A percentile compares a stretch with the other conserved stretches of the same genome.
phyloP scores from a whole-genome alignment of 2,113 vertebrate genomes.

The Pagrus major region DNA sequence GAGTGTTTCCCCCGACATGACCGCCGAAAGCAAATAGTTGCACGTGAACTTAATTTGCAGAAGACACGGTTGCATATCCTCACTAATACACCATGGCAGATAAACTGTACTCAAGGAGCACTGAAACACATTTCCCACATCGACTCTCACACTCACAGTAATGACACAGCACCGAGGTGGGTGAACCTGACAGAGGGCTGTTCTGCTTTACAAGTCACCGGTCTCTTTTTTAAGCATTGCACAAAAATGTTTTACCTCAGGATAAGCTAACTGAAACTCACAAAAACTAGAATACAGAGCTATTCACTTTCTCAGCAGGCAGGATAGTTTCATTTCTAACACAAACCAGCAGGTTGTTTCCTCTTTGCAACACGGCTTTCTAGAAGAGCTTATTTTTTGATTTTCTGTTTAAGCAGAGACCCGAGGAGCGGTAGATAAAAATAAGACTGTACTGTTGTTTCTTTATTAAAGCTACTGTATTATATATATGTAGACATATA shows the following conservation, averaged over 20 bases:
- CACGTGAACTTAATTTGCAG: slow-evolving; percentile 55
- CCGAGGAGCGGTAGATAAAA: slow-evolving; percentile 39
- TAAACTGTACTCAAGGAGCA: slow-evolving; percentile 23
- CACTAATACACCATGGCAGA: slow-evolving; percentile 42
- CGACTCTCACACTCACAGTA: not conserved
- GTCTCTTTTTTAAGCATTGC: slow-evolving; percentile 62
- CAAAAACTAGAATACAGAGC: slow-evolving; percentile 52
- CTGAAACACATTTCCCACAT: slow-evolving; percentile 9
- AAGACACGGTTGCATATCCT: slow-evolving; percentile 41
- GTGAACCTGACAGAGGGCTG: slow-evolving; percentile 35
- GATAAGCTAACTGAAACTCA: slow-evolving; percentile 68
- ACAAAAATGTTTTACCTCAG: slow-evolving; percentile 81
- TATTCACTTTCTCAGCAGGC: slow-evolving; percentile 57
- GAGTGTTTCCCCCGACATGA: not conserved
- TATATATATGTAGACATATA: slow-evolving; percentile 65
- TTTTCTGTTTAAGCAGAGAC: slow-evolving; percentile 57
- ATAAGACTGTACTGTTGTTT: slow-evolving; percentile 61
- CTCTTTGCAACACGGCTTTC: slow-evolving; percentile 46
- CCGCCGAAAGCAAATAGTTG: slow-evolving; percentile 21
- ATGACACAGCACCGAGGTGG: slow-evolving; percentile 41
- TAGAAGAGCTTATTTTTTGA: slow-evolving; percentile 27
- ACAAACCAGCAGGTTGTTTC: slow-evolving; percentile 71
- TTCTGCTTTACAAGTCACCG: slow-evolving; percentile 37
- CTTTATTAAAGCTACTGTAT: slow-evolving; percentile 62
- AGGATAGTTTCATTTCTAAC: slow-evolving; percentile 55